Evolutionary conservation across 1,140 invertebrate species (phyloP).

Genomic region (Drosophila pectinifera): DNA sequence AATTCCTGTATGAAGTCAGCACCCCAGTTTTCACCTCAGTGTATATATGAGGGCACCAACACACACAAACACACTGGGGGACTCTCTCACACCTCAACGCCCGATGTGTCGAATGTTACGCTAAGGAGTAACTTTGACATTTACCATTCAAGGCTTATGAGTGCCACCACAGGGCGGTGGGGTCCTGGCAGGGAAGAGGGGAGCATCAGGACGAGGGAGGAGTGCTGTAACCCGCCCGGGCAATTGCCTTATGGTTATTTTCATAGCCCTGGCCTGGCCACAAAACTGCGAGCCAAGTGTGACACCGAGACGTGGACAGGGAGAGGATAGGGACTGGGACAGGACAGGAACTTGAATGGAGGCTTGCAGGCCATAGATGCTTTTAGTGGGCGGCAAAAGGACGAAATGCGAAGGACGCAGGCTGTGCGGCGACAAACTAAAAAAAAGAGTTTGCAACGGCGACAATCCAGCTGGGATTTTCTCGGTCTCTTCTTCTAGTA

Average conservation of each 20-base stretch:
- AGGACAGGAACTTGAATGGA: constrained; percentile 38
- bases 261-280: constrained; percentile 81
- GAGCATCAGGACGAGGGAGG: constrained; percentile 4
- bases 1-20: not conserved
- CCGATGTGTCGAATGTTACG: constrained; percentile 82
- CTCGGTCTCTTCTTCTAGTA: constrained; percentile 26
- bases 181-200: not conserved
- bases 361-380: constrained; percentile 11
- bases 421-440: constrained; percentile 25
- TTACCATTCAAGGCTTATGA: constrained; percentile 84
- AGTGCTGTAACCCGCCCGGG: constrained; percentile 65
- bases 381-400: constrained; percentile 39
- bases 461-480: constrained; percentile 70
- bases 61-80: constrained; percentile 16
- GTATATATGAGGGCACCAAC: constrained; percentile 23
- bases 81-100: constrained; percentile 69
- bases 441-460: constrained; percentile 36
- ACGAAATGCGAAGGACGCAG: constrained; percentile 39
- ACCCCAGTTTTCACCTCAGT: constrained; percentile 4
- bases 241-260: constrained; percentile 84
- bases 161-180: constrained; percentile 56
- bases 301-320: constrained; percentile 55
- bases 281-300: constrained; percentile 81
- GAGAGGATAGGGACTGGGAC: constrained; percentile 15
- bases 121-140: constrained; percentile 84